Evolutionary conservation across 2,888 invertebrate species (phyloP).

Genomic region (Pecten maximus): DNA sequence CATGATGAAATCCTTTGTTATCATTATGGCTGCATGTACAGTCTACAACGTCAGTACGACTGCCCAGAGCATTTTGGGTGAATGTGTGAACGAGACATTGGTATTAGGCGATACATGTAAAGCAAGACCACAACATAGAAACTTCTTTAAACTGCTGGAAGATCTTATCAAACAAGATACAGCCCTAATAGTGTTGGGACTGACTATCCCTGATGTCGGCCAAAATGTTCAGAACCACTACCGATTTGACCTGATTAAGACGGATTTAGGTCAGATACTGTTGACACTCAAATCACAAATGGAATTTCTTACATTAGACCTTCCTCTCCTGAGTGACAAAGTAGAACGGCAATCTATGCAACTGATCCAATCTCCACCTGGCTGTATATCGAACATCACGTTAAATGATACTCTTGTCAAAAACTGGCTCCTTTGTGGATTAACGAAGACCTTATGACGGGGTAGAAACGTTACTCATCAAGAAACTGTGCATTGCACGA

Average conservation of each 20-base stretch:
- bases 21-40: not conserved
- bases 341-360: not conserved
- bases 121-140: not conserved
- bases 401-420: not conserved
- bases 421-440: slow-evolving; percentile 16
- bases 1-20: not conserved
- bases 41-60: not conserved
- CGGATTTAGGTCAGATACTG: not conserved
- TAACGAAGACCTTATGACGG: not conserved
- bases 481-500: not conserved
- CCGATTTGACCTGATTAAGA: not conserved
- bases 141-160: not conserved
- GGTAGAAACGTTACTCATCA: not conserved
- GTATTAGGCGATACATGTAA: not conserved
- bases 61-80: not conserved
- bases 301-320: not conserved
- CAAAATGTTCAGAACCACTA: not conserved
- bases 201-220: not conserved
- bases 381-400: not conserved
- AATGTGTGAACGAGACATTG: not conserved
- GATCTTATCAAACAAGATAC: not conserved
- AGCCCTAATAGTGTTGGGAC: not conserved
- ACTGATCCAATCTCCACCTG: not conserved
- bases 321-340: not conserved
- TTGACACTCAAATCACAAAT: slow-evolving; percentile 29